Percentiles rank a stretch among this genome's conserved stretches.
phyloP scores from a whole-genome alignment of 2,113 vertebrate species.

The Egretta garzetta region DNA sequence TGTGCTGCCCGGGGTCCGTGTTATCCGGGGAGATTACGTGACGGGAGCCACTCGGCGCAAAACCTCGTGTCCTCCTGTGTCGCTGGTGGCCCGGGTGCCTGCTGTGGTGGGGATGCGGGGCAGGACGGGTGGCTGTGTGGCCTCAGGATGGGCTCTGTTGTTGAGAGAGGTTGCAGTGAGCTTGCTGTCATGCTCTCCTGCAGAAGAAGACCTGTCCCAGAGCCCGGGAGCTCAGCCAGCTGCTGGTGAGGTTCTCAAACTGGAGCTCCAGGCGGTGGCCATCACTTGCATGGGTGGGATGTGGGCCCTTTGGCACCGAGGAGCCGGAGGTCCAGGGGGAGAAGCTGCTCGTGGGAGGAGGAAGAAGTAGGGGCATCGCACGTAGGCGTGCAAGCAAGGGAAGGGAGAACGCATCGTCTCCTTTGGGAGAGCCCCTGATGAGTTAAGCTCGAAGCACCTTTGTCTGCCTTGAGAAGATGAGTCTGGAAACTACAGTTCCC shows the following conservation, averaged over 20 bases:
- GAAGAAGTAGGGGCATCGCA: neutral
- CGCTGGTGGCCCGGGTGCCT: accelerated
- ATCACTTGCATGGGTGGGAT: accelerated
- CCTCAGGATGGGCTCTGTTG: neutral
- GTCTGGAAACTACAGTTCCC: accelerated
- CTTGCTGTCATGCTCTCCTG: neutral
- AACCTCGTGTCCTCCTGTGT: accelerated
- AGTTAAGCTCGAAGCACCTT: neutral
- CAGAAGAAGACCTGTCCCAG: neutral
- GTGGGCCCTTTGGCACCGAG: neutral
- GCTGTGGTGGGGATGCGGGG: accelerated
- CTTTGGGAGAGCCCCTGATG: accelerated
- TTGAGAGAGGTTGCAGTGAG: neutral
- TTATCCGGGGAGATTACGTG: accelerated
- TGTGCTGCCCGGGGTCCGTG: accelerated
- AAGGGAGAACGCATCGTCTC: accelerated
- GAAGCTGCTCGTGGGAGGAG: neutral
- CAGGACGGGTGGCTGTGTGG: accelerated
- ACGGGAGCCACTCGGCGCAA: accelerated
- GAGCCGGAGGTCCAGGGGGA: neutral
- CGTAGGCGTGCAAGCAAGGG: accelerated
- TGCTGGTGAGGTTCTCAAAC: neutral
- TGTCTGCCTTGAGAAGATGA: neutral
- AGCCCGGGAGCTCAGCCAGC: accelerated
- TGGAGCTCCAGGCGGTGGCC: accelerated